phyloP scores from a whole-genome alignment of 2,113 vertebrate species.

The Petroica traversi region DNA sequence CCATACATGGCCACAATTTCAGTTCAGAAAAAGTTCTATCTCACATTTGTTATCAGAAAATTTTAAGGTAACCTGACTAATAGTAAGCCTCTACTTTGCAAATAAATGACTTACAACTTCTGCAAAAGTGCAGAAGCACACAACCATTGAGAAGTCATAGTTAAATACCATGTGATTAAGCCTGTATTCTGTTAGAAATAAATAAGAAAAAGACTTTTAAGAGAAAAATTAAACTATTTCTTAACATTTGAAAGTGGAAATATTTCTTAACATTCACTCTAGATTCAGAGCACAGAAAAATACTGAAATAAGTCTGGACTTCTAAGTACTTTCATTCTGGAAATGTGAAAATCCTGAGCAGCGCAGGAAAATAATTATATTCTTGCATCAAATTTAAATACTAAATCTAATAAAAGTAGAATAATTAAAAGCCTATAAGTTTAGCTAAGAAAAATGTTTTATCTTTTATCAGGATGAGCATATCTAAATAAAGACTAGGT shows the following conservation, averaged over 20 bases:
- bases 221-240: background rate
- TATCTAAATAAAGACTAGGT: background rate
- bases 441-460: background rate
- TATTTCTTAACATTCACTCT: background rate
- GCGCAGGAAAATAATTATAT: background rate
- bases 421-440: background rate
- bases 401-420: background rate
- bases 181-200: background rate
- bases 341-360: background rate
- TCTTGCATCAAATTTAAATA: background rate
- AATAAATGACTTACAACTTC: background rate
- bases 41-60: background rate
- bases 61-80: background rate
- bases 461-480: background rate
- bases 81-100: background rate
- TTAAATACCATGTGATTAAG: background rate
- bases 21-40: background rate
- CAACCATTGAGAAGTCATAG: background rate
- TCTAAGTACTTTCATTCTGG: background rate
- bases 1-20: background rate
- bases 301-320: background rate
- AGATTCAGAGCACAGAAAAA: background rate
- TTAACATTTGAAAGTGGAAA: background rate
- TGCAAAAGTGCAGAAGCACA: background rate
- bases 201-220: background rate